These are phyloP conservation scores for Junonia oenone DNA, from an alignment of 2,888 invertebrate genomes.

Conservation along the genomic window DNA sequence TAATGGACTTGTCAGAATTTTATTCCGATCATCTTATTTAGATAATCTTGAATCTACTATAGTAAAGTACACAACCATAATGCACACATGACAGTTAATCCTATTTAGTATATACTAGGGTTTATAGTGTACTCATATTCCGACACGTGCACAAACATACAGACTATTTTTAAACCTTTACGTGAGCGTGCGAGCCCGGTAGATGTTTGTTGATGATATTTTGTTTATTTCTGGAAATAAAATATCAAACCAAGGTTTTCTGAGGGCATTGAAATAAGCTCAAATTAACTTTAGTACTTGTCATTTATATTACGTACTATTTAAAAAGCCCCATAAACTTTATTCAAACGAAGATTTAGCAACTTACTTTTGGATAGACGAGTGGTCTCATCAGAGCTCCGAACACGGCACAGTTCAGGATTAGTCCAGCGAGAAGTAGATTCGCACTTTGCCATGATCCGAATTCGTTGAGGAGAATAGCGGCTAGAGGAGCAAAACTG, in stretches of 20 bases:
- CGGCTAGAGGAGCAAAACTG: conserved; percentile 94
- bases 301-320: neutral
- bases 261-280: no score
- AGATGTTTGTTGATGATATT: conserved; percentile 1
- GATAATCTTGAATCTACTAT: neutral
- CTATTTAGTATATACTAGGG: conserved; percentile 11
- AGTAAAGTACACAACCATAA: neutral
- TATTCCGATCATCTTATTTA: neutral
- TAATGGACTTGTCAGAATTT: no score
- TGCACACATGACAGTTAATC: conserved; percentile 1
- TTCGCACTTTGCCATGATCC: conserved; percentile 94
- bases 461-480: conserved; percentile 86
- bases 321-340: neutral
- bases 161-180: conserved; percentile 15
- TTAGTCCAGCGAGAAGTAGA: conserved; percentile 93
- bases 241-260: neutral
- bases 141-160: conserved; percentile 12
- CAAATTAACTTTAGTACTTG: neutral
- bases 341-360: neutral
- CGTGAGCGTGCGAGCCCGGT: neutral
- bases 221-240: neutral
- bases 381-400: conserved; percentile 90
- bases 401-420: conserved; percentile 94
- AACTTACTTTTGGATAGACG: conserved; percentile 83
- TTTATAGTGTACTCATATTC: conserved; percentile 2